Percentiles rank a stretch among this genome's conserved stretches.
These are phyloP conservation scores for Oeneis ivallda DNA, from an alignment of 2,888 invertebrate species.

Conservation along the genomic window DNA sequence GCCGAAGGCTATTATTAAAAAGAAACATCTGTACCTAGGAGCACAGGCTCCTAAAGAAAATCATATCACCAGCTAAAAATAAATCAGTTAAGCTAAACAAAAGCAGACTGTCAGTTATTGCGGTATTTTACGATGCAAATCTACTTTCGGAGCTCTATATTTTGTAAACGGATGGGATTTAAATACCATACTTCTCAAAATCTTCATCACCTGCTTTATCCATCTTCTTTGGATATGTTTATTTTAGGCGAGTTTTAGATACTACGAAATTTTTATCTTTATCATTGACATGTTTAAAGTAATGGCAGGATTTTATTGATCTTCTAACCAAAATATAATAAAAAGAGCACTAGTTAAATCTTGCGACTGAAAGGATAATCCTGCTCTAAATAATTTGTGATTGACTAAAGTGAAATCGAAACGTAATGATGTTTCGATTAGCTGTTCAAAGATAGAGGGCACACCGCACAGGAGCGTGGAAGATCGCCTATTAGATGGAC, in stretches of 20 bases:
- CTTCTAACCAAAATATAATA: no score
- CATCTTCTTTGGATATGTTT: neutral
- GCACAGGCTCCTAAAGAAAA: constrained; percentile 41
- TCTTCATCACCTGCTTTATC: neutral
- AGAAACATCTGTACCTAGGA: constrained; percentile 43
- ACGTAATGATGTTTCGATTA: no score
- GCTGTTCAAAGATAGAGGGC: no score
- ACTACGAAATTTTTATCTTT: neutral
- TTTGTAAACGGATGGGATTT: constrained; percentile 2
- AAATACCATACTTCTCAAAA: neutral
- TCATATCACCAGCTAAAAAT: constrained; percentile 32
- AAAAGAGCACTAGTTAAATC: no score
- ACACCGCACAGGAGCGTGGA: no score
- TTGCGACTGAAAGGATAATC: no score
- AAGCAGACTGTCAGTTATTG: constrained; percentile 26
- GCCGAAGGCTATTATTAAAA: constrained; percentile 43
- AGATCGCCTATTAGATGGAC: no score
- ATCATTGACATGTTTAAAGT: no score
- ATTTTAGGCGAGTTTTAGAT: neutral
- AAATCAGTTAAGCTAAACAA: constrained; percentile 40
- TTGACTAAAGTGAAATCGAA: no score
- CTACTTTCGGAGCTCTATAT: constrained; percentile 13
- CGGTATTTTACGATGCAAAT: constrained; percentile 17
- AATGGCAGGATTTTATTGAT: no score
- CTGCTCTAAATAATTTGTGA: no score